These are phyloP conservation scores for Hydra vulgaris DNA, from an alignment of 30 jellyfish, hydroid and myxozoan genomes.

Conservation along the genomic window DNA sequence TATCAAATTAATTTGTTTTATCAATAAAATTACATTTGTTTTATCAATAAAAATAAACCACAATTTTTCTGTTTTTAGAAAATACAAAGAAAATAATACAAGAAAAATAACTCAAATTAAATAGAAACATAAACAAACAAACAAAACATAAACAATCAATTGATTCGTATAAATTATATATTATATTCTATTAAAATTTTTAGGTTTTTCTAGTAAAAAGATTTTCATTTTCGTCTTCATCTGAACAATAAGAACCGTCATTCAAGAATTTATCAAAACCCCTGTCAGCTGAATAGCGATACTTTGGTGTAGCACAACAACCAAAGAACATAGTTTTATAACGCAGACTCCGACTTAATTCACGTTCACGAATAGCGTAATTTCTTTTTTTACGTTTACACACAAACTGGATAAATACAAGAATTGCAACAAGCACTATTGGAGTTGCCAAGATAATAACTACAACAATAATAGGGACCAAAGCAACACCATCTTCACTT, in stretches of 20 bases:
- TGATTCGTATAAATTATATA: too few relatives aligned
- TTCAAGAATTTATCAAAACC: constrained; percentile 8
- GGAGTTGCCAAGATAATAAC: constrained; percentile 90
- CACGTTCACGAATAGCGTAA: constrained; percentile 37
- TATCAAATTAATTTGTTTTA: too few relatives aligned
- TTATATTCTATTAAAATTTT: too few relatives aligned
- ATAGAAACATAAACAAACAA: too few relatives aligned
- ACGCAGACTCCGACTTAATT: constrained; percentile 18
- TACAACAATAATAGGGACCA: constrained; percentile 75
- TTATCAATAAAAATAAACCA: too few relatives aligned
- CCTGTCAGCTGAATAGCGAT: constrained; percentile 53
- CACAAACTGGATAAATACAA: constrained; percentile 64
- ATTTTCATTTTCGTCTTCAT: constrained; percentile 29
- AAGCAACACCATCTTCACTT: constrained; percentile 25
- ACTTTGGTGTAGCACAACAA: constrained; percentile 71
- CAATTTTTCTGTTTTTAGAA: too few relatives aligned
- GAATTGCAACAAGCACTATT: constrained; percentile 57
- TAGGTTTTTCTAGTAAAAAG: constrained; percentile 29
- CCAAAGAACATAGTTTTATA: constrained; percentile 29
- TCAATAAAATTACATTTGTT: too few relatives aligned
- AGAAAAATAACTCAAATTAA: too few relatives aligned
- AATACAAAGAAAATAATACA: too few relatives aligned
- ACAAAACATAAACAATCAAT: too few relatives aligned
- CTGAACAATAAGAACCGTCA: neutral
- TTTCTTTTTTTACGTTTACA: constrained; percentile 37